Percentiles rank a stretch among this genome's conserved stretches.
These are phyloP conservation scores for Alectura lathami DNA, from an alignment of 2,113 vertebrate genomes.

Conservation along the genomic window DNA sequence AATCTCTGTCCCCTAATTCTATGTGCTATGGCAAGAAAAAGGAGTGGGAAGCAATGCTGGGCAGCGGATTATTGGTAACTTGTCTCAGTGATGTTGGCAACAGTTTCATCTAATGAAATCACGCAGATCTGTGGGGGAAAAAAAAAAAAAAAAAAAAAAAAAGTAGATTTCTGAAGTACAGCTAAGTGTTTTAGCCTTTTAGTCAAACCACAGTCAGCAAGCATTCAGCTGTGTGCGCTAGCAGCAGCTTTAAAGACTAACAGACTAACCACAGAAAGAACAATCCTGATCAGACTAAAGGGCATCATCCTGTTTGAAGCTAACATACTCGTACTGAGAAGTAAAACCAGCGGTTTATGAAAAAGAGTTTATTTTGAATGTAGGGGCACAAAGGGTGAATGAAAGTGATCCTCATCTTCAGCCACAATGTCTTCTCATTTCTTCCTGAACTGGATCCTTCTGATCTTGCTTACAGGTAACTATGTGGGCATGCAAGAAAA, in stretches of 20 bases:
- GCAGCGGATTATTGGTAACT: neutral
- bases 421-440: neutral
- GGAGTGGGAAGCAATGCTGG: neutral
- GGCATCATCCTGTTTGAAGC: neutral
- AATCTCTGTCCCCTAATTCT: neutral
- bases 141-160: neutral
- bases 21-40: neutral
- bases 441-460: neutral
- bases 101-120: neutral
- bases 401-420: neutral
- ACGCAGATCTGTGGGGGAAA: neutral
- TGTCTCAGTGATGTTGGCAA: neutral
- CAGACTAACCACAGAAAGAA: neutral
- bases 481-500: neutral
- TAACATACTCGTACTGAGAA: neutral
- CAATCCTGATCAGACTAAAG: neutral
- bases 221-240: neutral
- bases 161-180: neutral
- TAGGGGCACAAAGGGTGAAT: neutral
- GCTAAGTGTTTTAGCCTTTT: neutral
- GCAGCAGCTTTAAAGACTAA: neutral
- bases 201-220: neutral
- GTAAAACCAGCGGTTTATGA: neutral
- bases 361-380: neutral
- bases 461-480: slow-evolving; percentile 66